Evolutionary conservation across 2,113 vertebrate genomes (phyloP).

Genomic region (Silurus glanis): DNA sequence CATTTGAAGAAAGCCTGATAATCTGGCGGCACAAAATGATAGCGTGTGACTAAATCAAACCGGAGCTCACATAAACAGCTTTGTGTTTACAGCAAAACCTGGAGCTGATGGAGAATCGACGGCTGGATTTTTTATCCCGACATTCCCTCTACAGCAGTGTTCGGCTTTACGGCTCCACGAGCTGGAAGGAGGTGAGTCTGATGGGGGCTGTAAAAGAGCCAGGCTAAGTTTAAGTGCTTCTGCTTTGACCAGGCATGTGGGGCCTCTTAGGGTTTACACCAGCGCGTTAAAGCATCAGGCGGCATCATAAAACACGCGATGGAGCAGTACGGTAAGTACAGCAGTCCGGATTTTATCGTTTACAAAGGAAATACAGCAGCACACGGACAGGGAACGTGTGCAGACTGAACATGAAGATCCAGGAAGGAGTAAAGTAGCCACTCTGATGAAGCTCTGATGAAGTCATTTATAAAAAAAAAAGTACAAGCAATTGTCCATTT

Average conservation of each 20-base stretch:
- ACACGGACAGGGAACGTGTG: neutral
- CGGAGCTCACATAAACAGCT: conserved; percentile 2
- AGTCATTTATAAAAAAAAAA: neutral
- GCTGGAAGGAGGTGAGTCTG: conserved; percentile 25
- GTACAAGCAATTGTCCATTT: neutral
- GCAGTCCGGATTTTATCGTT: neutral
- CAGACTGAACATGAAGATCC: neutral
- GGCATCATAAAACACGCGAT: conserved; percentile 24
- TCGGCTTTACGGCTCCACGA: conserved; percentile 43
- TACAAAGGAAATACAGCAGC: neutral
- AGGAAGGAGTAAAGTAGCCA: neutral
- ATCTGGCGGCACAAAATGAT: conserved; percentile 32
- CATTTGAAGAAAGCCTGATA: conserved; percentile 33
- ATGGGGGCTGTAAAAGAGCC: conserved; percentile 40
- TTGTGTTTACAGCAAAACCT: neutral
- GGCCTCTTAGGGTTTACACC: conserved; percentile 42
- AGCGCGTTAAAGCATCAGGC: conserved; percentile 25
- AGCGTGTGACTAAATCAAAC: conserved; percentile 18
- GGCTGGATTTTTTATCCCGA: neutral
- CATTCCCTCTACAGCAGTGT: conserved; percentile 5
- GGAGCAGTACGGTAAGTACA: conserved; percentile 32
- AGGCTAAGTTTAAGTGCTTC: conserved; percentile 43
- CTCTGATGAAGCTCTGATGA: neutral
- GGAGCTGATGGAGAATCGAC: neutral
- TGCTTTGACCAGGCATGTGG: conserved; percentile 25